Percentiles rank a stretch among this genome's conserved stretches.
Evolutionary conservation across 2,113 vertebrate species (phyloP).

Genomic region (Fukomys damarensis): DNA sequence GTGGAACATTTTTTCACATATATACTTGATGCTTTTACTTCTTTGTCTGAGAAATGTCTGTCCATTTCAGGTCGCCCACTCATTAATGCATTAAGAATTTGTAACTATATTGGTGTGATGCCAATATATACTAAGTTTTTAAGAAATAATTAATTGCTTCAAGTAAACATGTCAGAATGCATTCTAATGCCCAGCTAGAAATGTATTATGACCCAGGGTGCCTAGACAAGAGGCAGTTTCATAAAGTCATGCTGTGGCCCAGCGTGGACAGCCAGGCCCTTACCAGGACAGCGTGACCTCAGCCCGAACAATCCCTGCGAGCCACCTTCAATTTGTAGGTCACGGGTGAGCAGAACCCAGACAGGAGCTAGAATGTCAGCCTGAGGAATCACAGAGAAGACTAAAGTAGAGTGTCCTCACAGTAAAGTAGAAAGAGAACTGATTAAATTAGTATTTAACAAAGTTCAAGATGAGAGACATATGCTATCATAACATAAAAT

Average conservation of each 20-base stretch:
- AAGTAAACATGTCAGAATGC: neutral
- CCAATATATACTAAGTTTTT: neutral
- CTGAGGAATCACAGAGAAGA: neutral
- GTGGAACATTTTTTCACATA: too few species aligned
- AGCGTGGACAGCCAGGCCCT: neutral
- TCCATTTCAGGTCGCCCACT: too few species aligned
- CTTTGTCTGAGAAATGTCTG: too few species aligned
- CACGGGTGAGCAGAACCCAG: neutral
- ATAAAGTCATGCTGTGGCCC: neutral
- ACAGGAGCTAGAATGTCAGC: neutral
- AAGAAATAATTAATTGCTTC: neutral
- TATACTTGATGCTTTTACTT: too few species aligned
- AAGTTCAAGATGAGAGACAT: neutral
- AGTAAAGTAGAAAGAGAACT: neutral
- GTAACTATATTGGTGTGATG: neutral
- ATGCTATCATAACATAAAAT: neutral
- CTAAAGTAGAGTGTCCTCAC: neutral
- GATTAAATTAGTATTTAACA: neutral
- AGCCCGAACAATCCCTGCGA: neutral
- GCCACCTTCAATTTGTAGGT: neutral
- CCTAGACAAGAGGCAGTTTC: neutral
- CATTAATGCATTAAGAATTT: neutral
- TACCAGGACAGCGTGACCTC: neutral
- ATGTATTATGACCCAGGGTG: neutral
- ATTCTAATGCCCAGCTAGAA: neutral